Evolutionary conservation across 2,797 vertebrate genomes (phyloP), one percentile per base, ranked within the genome.

Genomic region (Salarias fasciatus): DNA sequence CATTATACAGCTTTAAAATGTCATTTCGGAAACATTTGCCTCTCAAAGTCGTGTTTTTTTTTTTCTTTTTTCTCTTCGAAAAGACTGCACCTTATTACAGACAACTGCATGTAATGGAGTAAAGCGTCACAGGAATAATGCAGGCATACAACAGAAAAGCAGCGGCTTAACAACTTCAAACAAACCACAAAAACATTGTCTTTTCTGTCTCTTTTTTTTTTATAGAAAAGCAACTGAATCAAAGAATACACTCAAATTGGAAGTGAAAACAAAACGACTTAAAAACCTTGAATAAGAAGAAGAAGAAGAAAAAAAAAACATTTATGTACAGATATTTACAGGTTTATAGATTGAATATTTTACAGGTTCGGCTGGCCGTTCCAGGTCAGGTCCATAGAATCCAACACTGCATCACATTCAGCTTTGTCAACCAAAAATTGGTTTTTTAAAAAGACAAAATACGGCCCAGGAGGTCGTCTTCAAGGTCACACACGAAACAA

Each of bases 181-280:
- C 79, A 75, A 75, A 91, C 88, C 68, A 78, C 72, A 68, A 78
- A 72, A 75, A 84, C 18, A 24, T 2, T 24, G 24, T 24, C 3
- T 24, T 24, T 24, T 24, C 24, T 24, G n/a, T 24, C 24, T 76
- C 57, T 50, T 73, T 85, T 79, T 46, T 74, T 59, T 64, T 69
- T 78, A 85, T 87, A 88, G 61, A 88, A 89, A 90, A 88, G 93
- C 92, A 84, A 92, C 92, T 88, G 77, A 94, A 93, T 94, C 54
- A 67, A 94, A 96, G 95, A 96, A 95, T 95, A 95, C 95, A 94
- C 95, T 95, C 94, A 95, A 93, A 94, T 89, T 81, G 18, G 92
- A 92, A 83, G 83, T 92, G 93, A 94, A 95, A 93, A 93, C 85
- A 93, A 95, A 92, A 92, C 79, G 93, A 94, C 94, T 94, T 96